Percentiles rank a stretch among this genome's conserved stretches.
Conservation (phyloP, 2,888 invertebrate species). For the Furcula furcula region DNA sequence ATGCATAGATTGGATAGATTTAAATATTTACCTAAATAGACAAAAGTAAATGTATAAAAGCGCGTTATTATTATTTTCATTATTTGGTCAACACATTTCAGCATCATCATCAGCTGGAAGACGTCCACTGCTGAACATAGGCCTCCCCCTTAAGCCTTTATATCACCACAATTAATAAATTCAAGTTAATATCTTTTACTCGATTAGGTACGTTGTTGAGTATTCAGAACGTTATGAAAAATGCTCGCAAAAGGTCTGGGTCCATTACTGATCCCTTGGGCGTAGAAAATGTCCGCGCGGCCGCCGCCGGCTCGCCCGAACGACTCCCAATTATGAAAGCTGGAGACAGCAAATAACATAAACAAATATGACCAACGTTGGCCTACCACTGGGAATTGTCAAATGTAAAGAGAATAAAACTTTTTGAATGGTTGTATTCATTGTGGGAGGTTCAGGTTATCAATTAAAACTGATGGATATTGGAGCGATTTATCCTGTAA, state of each 20-base stretch:
- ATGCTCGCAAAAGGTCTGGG: constrained; percentile 16
- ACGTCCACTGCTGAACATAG: no score
- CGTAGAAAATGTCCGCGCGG: constrained; percentile 13
- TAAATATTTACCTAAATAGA: no score
- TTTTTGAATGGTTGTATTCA: no score
- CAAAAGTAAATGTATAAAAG: no score
- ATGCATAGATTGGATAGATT: no score
- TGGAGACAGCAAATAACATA: not conserved
- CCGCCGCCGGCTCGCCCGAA: constrained; percentile 8
- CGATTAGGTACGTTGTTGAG: constrained; percentile 8
- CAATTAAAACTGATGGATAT: no score
- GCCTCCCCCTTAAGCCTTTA: no score
- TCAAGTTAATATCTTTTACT: constrained; percentile 15
- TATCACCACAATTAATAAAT: constrained; percentile 1
- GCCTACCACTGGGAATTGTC: not conserved
- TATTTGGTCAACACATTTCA: no score
- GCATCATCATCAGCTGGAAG: no score
- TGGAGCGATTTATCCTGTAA: not conserved
- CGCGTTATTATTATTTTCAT: no score
- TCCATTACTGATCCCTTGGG: constrained; percentile 21
- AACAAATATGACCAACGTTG: not conserved
- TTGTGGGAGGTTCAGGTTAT: no score
- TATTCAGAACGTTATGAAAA: constrained; percentile 22
- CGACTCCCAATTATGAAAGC: constrained; percentile 4
- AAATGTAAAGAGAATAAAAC: no score